Evolutionary conservation across 2,888 invertebrate genomes (phyloP).

Genomic region (Prostheceraeus crozeri): DNA sequence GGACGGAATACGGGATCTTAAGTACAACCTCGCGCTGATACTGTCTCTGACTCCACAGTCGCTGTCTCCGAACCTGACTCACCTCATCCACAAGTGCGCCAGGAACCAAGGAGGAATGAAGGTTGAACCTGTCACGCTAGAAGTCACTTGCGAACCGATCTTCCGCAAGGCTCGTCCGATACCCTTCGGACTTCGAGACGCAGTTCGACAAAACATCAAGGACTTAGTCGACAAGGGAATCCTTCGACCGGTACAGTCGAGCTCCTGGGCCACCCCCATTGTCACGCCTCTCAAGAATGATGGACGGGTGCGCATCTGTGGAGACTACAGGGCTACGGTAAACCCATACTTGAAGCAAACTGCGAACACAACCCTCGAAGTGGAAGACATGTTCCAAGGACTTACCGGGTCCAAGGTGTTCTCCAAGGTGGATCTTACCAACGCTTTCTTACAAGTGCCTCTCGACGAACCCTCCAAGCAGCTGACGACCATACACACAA

Average conservation of each 20-base stretch:
- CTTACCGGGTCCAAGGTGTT: constrained; percentile 1
- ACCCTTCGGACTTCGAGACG: background rate
- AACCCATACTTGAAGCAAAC: constrained; percentile 29
- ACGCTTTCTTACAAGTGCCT: background rate
- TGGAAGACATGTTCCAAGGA: constrained; percentile 20
- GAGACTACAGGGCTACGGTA: constrained; percentile 10
- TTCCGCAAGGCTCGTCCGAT: background rate
- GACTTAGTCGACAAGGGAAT: background rate
- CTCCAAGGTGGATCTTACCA: constrained; percentile 17
- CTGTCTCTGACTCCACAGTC: too few species aligned
- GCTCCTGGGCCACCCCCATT: constrained; percentile 12
- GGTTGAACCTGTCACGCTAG: background rate
- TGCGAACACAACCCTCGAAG: background rate
- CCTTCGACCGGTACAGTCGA: constrained; percentile 2
- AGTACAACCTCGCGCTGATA: too few species aligned
- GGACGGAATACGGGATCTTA: constrained; percentile 4
- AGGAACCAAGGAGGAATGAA: constrained; percentile 7
- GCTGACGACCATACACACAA: background rate
- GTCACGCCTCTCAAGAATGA: constrained; percentile 2
- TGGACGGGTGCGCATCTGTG: background rate
- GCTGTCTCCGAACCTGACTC: too few species aligned
- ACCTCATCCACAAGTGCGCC: constrained; percentile 16
- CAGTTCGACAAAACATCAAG: constrained; percentile 7
- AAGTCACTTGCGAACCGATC: constrained; percentile 10
- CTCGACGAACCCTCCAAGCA: background rate